These are phyloP conservation scores for Drosophila testacea DNA, from an alignment of 2,888 invertebrate genomes.

Conservation along the genomic window DNA sequence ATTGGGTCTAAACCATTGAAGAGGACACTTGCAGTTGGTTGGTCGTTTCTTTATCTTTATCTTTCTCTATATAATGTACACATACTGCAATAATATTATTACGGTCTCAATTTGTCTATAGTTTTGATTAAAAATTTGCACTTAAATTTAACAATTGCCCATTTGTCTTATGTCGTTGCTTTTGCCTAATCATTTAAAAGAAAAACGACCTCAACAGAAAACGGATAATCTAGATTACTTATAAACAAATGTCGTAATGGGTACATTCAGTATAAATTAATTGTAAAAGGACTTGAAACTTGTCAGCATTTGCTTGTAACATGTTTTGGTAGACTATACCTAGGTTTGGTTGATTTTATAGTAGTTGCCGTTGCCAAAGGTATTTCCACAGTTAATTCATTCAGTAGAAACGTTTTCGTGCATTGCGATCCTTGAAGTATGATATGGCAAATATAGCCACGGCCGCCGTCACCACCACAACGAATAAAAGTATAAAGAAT, in stretches of 20 bases:
- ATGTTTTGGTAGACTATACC: conserved; percentile 57
- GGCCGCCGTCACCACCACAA: conserved; percentile 92
- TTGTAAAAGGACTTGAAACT: conserved; percentile 47
- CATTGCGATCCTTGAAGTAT: conserved; percentile 96
- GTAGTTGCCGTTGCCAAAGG: background rate
- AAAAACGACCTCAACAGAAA: conserved; percentile 29
- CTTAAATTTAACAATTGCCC: conserved; percentile 77
- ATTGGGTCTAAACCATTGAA: conserved; percentile 46
- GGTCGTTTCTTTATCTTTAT: conserved; percentile 51
- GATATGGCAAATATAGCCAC: conserved; percentile 95
- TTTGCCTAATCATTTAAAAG: conserved; percentile 36
- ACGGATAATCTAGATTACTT: conserved; percentile 38
- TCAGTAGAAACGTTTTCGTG: conserved; percentile 91
- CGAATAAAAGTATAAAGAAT: conserved; percentile 94
- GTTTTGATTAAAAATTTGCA: conserved; percentile 71
- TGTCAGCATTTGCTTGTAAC: conserved; percentile 51
- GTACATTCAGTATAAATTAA: conserved; percentile 65
- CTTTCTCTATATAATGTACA: conserved; percentile 53
- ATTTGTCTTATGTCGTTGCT: conserved; percentile 31
- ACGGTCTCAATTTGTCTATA: conserved; percentile 78
- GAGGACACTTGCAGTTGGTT: conserved; percentile 33
- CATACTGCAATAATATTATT: conserved; percentile 74
- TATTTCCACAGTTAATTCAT: background rate
- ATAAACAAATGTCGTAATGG: conserved; percentile 53
- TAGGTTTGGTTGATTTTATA: conserved; percentile 48